Evolutionary conservation across 2,797 vertebrate genomes (phyloP).

Genomic region (Etheostoma perlongum): DNA sequence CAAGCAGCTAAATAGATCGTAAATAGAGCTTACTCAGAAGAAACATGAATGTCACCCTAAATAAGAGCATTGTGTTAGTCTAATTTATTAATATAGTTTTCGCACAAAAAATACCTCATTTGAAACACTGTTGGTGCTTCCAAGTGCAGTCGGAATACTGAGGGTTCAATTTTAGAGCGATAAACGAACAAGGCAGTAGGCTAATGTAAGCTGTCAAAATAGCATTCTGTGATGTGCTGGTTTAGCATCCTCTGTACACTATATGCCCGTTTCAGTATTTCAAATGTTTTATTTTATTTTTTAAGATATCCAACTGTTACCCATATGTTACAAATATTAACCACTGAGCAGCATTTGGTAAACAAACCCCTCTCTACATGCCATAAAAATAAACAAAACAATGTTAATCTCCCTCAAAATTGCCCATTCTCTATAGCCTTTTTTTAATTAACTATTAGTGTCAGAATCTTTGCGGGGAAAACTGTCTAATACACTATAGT

Average conservation of each 20-base stretch:
- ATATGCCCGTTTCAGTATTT: background rate
- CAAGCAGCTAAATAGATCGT: background rate
- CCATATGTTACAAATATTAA: background rate
- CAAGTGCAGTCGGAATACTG: background rate
- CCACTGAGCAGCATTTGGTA: background rate
- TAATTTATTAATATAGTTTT: conserved; percentile 30
- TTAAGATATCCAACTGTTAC: background rate
- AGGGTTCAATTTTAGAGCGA: accelerated
- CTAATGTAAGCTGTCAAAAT: background rate
- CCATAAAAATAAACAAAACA: background rate
- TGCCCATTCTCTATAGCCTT: background rate
- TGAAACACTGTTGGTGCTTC: conserved; percentile 35
- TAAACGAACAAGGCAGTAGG: background rate
- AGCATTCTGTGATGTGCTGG: background rate
- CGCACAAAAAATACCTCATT: background rate
- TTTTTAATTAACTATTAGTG: no score
- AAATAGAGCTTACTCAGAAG: conserved; percentile 11
- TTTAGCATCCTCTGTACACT: background rate
- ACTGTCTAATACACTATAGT: background rate
- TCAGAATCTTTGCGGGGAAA: background rate
- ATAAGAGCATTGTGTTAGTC: conserved; percentile 17
- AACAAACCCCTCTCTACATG: background rate
- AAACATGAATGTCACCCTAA: conserved; percentile 21
- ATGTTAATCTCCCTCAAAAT: background rate
- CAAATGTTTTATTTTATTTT: background rate